Evolutionary conservation across 2,888 invertebrate genomes (phyloP), one percentile per base, ranked within the genome.

Genomic region (Odontocolon sp.): DNA sequence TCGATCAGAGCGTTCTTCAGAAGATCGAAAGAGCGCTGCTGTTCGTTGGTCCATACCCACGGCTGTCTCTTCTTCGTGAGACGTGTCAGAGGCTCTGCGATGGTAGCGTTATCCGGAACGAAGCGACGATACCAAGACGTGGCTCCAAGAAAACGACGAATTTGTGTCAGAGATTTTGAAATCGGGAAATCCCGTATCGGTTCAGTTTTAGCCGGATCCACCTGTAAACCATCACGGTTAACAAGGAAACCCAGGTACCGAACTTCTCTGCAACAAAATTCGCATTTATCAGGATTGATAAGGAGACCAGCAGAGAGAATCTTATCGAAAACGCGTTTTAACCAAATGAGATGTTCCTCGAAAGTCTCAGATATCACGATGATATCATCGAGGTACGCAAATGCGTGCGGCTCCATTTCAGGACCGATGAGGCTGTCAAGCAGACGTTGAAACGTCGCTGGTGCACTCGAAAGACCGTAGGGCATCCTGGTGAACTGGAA

Each of bases 211-310:
- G 9, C 23, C 9, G 26, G 26, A 50, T 50, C 47, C 1, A 23
- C n/a, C n/a, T 26, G 47, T 4, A 50, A 23, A 1, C 47, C 45
- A 0, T 21, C 1, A 2, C 18, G 21, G 8, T 45, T 45, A 2
- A 45, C 18, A 3, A 38, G 4, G 8, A 57, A 57, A 1, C 57
- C 26, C 4, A 57, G 14, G 40, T 57, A 40, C 16, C 11, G 3
- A 1, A 57, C 38, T 8, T 57, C 57, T 0, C n/a, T 6, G 3
- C 36, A 18, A 9, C 56, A 56, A 21, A 56, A 56, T 18, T 56
- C 56, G n/a, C 56, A 56, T 4, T 64, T 64, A 4, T 38, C 64
- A 0, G 36, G 50, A 23, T 50, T 50, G 2, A 63, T 50, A 1
- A 2, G 4, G 6, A 57, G 23, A 0, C 57, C 40, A 0, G 57